These are phyloP conservation scores for Callipepla californica DNA, from an alignment of 2,113 vertebrate genomes.

Conservation along the genomic window DNA sequence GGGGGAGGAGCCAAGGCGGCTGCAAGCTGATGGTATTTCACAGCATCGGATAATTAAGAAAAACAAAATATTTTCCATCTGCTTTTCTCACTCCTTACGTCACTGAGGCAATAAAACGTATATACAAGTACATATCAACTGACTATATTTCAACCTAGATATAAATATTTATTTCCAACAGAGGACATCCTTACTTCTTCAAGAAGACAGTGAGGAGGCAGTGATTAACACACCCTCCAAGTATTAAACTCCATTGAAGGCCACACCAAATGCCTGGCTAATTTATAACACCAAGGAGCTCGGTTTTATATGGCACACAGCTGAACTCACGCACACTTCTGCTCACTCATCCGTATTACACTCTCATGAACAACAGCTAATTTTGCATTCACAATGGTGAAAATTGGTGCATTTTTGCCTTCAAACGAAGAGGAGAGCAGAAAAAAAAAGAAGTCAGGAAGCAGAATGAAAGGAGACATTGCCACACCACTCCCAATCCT, in stretches of 20 bases:
- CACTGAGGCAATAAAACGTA: conserved; percentile 36
- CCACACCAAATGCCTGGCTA: background rate
- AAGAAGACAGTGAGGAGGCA: background rate
- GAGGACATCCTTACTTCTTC: conserved; percentile 2
- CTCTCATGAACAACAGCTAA: background rate
- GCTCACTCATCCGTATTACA: background rate
- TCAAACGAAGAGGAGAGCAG: background rate
- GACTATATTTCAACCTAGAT: background rate
- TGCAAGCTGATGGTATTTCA: background rate
- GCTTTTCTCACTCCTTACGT: background rate
- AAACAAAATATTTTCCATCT: conserved; percentile 61
- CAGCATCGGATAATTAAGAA: conserved; percentile 38
- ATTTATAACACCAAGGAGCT: background rate
- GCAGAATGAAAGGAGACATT: background rate
- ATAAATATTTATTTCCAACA: conserved; percentile 30
- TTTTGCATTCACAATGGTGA: background rate
- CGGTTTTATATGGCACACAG: background rate
- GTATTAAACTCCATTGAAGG: background rate
- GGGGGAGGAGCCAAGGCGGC: conserved; percentile 15
- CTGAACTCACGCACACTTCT: background rate
- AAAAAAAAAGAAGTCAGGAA: background rate
- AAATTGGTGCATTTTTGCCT: background rate
- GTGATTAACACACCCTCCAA: background rate
- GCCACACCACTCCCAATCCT: background rate
- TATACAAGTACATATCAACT: conserved; percentile 23